Percentiles rank a stretch among this genome's conserved stretches.
phyloP scores from a whole-genome alignment of 2,113 vertebrate species.

The Cottus gobio region DNA sequence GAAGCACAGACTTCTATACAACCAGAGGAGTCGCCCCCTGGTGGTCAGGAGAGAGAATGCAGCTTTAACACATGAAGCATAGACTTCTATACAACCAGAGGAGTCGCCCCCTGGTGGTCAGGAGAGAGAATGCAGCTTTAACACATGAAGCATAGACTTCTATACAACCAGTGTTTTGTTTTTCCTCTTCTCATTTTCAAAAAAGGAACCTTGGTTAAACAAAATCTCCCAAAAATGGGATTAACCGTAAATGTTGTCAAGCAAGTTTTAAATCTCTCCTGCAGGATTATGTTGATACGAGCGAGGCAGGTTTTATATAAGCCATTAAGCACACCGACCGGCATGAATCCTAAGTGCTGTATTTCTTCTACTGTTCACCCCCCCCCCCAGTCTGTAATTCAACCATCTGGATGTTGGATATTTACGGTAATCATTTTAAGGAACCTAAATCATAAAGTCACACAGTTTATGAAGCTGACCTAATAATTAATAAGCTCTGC shows the following conservation, averaged over 20 bases:
- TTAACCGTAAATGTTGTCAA: slow-evolving; percentile 46
- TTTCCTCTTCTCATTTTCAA: slow-evolving; percentile 9
- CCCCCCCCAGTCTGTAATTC: too few species aligned
- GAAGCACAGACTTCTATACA: too few species aligned
- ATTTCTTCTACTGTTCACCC: slow-evolving; percentile 44
- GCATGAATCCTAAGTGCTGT: slow-evolving; percentile 25
- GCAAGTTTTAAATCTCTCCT: slow-evolving; percentile 52
- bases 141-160: too few species aligned
- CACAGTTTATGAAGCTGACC: too few species aligned
- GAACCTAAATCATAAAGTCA: too few species aligned
- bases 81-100: too few species aligned
- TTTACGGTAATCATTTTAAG: background rate
- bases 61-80: too few species aligned
- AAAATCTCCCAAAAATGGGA: slow-evolving; percentile 39
- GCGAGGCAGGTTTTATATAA: slow-evolving; percentile 57
- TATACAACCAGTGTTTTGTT: background rate
- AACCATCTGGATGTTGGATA: background rate
- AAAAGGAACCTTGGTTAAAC: slow-evolving; percentile 21
- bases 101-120: too few species aligned
- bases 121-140: too few species aligned
- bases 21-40: too few species aligned
- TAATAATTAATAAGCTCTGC: too few species aligned
- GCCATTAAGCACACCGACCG: slow-evolving; percentile 60
- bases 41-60: too few species aligned
- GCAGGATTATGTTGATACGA: slow-evolving; percentile 65